Evolutionary conservation across 2,113 vertebrate species (phyloP), one percentile per base, ranked within the genome.

Genomic region (Sebastes fasciatus): DNA sequence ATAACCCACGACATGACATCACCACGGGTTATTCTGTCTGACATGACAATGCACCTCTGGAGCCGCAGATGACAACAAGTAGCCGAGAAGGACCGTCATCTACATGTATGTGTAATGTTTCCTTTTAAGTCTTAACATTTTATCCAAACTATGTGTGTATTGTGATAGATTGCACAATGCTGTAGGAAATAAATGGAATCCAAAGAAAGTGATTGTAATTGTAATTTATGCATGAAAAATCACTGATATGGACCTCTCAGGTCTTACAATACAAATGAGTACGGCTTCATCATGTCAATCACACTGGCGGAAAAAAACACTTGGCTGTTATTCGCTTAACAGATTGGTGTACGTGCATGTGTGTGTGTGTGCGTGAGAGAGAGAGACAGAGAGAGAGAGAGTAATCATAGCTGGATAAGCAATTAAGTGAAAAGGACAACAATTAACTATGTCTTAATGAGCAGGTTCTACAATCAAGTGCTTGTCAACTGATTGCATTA

Each of bases 401-500:
- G 51, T 70, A 74, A 87, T 79, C 52, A 76, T 42, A 74, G 74
- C 45, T 74, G 81, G 66, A 80, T 79, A 64, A 80, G 74, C 74
- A 80, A 75, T 81, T 87, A 81, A 74, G 57, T 55, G 57, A 78
- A 80, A 89, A 77, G 83, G 83, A 86, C 73, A 91, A 84, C 81
- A 82, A 91, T 88, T 83, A 91, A 83, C 63, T 78, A 52, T 69
- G 68, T 82, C 79, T 86, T 87, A 91, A 90, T 78, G 74, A 90
- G 75, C 80, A 70, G 61, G 51, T 74, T 86, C 63, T 12, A 70
- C 83, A 79, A 89, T 89, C 70, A 86, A 86, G 84, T 79, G 73
- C 82, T 79, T 89, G 90, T 88, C 77, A 77, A 49, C 74, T 83
- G 88, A 91, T 89, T 90, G 72, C 49, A 79, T 93, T 88, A 86